A percentile compares a stretch with the other conserved stretches of the same genome.
phyloP scores from a whole-genome alignment of 2,797 vertebrate genomes.

The Rhabdomys pumilio region DNA sequence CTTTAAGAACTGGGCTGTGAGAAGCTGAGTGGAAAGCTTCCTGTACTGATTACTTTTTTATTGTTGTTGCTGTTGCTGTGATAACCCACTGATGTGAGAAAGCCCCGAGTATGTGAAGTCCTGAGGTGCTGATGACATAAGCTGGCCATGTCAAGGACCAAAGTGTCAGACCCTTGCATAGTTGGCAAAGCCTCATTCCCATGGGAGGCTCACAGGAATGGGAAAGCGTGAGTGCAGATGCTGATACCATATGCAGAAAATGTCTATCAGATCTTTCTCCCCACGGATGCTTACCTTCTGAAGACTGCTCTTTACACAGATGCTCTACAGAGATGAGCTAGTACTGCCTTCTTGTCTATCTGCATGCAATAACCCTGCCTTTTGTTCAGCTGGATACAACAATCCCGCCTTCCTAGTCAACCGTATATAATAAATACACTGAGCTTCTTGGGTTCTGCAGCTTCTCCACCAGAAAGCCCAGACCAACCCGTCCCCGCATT shows the following conservation, averaged over 20 bases:
- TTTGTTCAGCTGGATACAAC: not conserved
- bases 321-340: not conserved
- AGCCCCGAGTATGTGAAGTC: not conserved
- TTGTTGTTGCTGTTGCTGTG: not conserved
- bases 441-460: not conserved
- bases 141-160: not conserved
- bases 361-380: not conserved
- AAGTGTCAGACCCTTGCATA: not conserved
- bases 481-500: not conserved
- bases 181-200: not conserved
- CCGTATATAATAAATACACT: not conserved
- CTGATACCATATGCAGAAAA: not conserved
- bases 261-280: not conserved
- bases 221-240: not conserved
- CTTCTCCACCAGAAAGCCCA: not conserved
- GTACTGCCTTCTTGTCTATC: not conserved
- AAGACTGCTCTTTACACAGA: not conserved
- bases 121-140: not conserved
- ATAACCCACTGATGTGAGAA: not conserved
- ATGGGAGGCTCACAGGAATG: not conserved
- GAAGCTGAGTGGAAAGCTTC: not conserved
- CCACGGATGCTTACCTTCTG: not conserved
- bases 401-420: not conserved
- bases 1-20: not conserved
- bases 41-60: not conserved